These are phyloP conservation scores for Scaptomyza tumidula DNA, from an alignment of 2,888 invertebrate species.

Conservation along the genomic window DNA sequence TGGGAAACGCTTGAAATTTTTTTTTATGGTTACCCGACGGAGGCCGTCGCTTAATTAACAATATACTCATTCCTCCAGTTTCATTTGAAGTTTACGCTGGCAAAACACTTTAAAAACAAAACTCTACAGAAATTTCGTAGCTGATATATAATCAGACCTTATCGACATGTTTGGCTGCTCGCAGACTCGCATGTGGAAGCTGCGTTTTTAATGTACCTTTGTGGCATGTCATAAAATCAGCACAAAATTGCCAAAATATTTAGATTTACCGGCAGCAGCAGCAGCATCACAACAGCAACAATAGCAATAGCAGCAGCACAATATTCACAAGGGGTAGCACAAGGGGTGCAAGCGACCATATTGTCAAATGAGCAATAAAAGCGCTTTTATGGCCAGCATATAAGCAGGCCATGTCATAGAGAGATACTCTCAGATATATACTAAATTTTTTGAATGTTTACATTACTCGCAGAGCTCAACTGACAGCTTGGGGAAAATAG, in stretches of 20 bases:
- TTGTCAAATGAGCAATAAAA: conserved; percentile 81
- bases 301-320: conserved; percentile 13
- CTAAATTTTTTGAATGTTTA: conserved; percentile 35
- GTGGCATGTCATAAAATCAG: conserved; percentile 76
- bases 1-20: conserved; percentile 36
- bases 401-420: conserved; percentile 29
- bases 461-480: conserved; percentile 42
- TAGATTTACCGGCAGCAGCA: conserved; percentile 71
- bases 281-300: conserved; percentile 10
- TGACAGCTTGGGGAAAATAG: conserved; percentile 29
- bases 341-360: conserved; percentile 51
- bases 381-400: conserved; percentile 69
- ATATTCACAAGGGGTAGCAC: conserved; percentile 7
- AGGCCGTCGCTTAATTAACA: conserved; percentile 47
- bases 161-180: conserved; percentile 44
- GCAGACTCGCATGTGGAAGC: conserved; percentile 4
- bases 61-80: conserved; percentile 24
- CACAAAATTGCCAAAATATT: conserved; percentile 79
- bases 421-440: conserved; percentile 7
- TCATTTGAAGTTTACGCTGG: conserved; percentile 21
- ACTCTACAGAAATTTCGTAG: conserved; percentile 24
- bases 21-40: conserved; percentile 25
- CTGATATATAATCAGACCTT: conserved; percentile 57
- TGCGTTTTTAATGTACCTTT: conserved; percentile 68
- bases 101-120: conserved; percentile 2